Percentiles rank a stretch among this genome's conserved stretches.
Conservation (phyloP, 2,113 vertebrate species). For the Dromiciops gliroides region DNA sequence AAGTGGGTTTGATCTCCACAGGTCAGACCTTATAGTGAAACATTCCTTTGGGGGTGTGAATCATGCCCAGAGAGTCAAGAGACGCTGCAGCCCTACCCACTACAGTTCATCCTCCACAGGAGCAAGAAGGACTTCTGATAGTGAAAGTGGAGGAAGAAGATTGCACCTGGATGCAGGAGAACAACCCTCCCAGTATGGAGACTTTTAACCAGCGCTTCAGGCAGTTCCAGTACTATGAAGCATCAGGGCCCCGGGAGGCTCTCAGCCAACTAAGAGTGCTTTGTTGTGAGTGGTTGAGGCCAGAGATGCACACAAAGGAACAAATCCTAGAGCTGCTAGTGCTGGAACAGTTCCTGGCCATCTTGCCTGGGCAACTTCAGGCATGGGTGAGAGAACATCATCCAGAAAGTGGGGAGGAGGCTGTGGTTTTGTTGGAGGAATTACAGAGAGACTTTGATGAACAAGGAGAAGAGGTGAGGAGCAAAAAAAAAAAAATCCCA, state of each 20-base stretch:
- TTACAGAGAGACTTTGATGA: constrained; percentile 71
- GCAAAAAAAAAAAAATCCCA: neutral
- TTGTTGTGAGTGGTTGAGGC: constrained; percentile 77
- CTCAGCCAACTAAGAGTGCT: constrained; percentile 75
- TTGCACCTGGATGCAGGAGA: constrained; percentile 73
- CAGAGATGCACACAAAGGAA: constrained; percentile 74
- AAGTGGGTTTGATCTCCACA: constrained; percentile 21
- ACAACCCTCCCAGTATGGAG: constrained; percentile 51
- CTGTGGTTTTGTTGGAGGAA: constrained; percentile 74
- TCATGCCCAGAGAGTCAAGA: constrained; percentile 73
- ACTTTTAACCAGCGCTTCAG: constrained; percentile 75
- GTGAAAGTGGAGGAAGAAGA: constrained; percentile 80
- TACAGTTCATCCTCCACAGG: constrained; percentile 59
- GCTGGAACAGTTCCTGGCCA: constrained; percentile 77
- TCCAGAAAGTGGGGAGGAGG: constrained; percentile 75
- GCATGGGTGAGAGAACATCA: constrained; percentile 76
- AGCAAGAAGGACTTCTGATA: constrained; percentile 74
- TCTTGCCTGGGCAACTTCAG: constrained; percentile 74
- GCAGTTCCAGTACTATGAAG: constrained; percentile 75
- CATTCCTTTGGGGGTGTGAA: constrained; percentile 52
- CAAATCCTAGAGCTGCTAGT: constrained; percentile 77
- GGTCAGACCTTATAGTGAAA: neutral
- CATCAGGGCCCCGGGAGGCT: constrained; percentile 71
- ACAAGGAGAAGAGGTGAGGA: constrained; percentile 69
- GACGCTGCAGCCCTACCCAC: constrained; percentile 66